Evolutionary conservation across 1,140 invertebrate genomes (phyloP), one percentile per base, ranked within the genome.

Genomic region (Neotoxoptera formosana): DNA sequence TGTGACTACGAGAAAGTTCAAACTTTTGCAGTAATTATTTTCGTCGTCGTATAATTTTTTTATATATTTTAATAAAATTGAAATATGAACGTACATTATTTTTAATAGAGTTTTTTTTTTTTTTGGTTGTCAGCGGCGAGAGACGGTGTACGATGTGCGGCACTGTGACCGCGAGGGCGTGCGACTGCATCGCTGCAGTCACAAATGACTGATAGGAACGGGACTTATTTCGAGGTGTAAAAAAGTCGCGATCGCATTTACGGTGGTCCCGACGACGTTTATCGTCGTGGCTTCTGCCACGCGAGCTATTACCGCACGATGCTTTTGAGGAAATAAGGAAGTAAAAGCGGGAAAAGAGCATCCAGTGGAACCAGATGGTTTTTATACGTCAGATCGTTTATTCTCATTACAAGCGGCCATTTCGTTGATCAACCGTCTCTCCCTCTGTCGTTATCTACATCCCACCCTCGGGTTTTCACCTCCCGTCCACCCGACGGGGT

Each of bases 391-490:
- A 34, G 91, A 93, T 86, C 91, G 91, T 93, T 93, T 93, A 84
- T 93, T 83, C 91, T 93, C 91, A 93, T 93, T 93, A 93, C 91
- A 53, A 84, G 51, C 48, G n/a, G 48, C 91, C 91, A 93, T 93
- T 93, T 93, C 76, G 91, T 84, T 93, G 91, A 93, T 93, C 91
- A 86, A 86, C 76, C 45, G 20, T 91, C 67, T 25, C 25, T 23
- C 60, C 11, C 56, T 67, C 60, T 76, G n/a, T 76, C 60, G n/a
- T 76, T 76, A 76, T 76, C 60, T 76, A 41, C n/a, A 53, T 36
- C 89, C 45, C n/a, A 47, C 23, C 41, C 36, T 41, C 30, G 20
- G 14, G 0, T 21, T 34, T 60, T 45, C 11, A 47, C 41, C 20
- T 11, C 53, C n/a, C 11, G 1, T 41, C 36, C 23, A n/a, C 30